Evolutionary conservation across 2,797 vertebrate species (phyloP).

Genomic region (Agapornis canus): DNA sequence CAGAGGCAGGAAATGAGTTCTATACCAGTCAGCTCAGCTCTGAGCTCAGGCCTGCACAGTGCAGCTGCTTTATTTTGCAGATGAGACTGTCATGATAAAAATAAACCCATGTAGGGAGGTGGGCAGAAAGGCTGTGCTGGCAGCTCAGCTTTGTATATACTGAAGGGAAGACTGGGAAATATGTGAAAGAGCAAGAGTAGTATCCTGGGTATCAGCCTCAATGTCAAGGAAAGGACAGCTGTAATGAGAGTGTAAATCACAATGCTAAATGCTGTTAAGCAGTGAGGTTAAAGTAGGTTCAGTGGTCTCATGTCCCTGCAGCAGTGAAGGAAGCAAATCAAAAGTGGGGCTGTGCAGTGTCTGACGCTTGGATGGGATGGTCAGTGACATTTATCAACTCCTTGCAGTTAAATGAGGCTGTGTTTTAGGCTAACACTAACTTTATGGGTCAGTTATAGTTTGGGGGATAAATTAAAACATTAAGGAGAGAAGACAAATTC

Average conservation of each 20-base stretch:
- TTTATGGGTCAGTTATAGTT: neutral
- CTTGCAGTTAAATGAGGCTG: neutral
- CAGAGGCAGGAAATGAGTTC: neutral
- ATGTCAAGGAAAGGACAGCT: accelerated
- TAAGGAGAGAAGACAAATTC: neutral
- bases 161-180: neutral
- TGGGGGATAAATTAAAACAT: neutral
- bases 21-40: accelerated
- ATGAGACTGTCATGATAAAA: neutral
- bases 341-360: neutral
- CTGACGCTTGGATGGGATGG: no score
- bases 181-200: neutral
- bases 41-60: neutral
- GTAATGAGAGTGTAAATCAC: neutral
- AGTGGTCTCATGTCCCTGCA: neutral
- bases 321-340: neutral
- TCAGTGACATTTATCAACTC: neutral
- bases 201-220: accelerated
- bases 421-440: neutral
- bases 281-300: neutral
- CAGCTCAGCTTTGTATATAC: neutral
- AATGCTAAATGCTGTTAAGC: neutral
- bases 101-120: neutral
- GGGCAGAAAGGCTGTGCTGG: neutral
- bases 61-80: neutral